Evolutionary conservation across 2,797 vertebrate genomes (phyloP).

Genomic region (Pogoniulus pusillus): DNA sequence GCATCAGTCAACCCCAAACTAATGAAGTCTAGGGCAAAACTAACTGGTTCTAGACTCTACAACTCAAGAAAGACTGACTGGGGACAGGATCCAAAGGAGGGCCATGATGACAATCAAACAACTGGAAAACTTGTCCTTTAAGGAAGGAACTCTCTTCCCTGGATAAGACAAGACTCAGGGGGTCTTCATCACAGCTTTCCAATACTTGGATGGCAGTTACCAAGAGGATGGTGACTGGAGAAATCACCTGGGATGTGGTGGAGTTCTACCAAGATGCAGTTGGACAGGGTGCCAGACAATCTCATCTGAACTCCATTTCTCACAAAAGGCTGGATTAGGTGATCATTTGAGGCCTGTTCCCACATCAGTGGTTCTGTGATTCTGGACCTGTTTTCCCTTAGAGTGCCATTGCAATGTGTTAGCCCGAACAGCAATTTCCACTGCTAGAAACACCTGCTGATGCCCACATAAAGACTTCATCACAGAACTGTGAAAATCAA

Average conservation of each 20-base stretch:
- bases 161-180: not conserved
- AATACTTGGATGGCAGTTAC: not conserved
- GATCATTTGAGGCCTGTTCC: rapidly evolving
- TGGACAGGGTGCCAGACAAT: not conserved
- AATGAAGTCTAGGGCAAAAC: not conserved
- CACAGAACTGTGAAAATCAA: not conserved
- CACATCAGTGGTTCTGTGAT: not conserved
- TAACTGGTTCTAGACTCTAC: not conserved
- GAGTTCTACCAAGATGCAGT: not conserved
- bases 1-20: not conserved
- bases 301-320: not conserved
- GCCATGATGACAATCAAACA: rapidly evolving
- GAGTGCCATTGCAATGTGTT: no score
- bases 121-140: not conserved
- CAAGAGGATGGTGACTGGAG: no score
- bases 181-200: not conserved
- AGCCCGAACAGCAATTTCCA: not conserved
- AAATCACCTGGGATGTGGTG: no score
- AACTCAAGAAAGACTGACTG: not conserved
- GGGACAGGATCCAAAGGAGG: not conserved
- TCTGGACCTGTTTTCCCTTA: not conserved
- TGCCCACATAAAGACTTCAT: not conserved
- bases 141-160: not conserved
- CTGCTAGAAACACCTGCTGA: not conserved
- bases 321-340: rapidly evolving